Evolutionary conservation across 2,113 vertebrate genomes (phyloP), one percentile per base, ranked within the genome.

Genomic region (Eulemur rufifrons): DNA sequence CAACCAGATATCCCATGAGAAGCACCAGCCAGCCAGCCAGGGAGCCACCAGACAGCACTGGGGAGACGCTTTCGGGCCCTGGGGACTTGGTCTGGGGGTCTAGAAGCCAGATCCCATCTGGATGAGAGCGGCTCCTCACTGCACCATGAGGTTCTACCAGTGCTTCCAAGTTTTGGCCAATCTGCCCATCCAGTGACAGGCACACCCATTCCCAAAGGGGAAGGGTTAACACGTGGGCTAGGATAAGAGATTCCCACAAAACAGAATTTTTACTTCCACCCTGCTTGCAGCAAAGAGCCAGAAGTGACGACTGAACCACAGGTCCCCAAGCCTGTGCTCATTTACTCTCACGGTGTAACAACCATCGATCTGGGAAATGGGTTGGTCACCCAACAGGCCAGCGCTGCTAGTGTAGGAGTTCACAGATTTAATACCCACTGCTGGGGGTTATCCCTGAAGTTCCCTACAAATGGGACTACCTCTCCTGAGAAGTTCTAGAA

Each of bases 221-320:
- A 6, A 21, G 10, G 23, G n/a, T 32, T 42, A 18, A 37, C 27
- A 56, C 2, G 12, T 1, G 15, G 78, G 42, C 61, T 6, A 0
- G 15, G 61, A 32, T 11, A 39, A 17, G 27, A 1, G 61, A 61
- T 12, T 88, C 12, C 25, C 2, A 2, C 29, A 80, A 69, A 63
- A 8, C 1, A 52, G 86, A 23, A 18, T 42, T 89, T 42, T 61
- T 42, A 47, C 64, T 84, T 68, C 52, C 2, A 3, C 42, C 11
- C 42, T 10, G 21, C 8, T 23, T 63, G 25, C 3, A 2, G 15
- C 52, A 21, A 63, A 45, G 73, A 63, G 61, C 42, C n/a, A n/a
- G 85, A 25, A 32, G 32, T 0, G 45, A 14, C 0, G 2, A 14
- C 0, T 1, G 94, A 10, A 5, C 2, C 3, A 17, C 15, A 45